Base-by-base conservation (phyloP, 2,797 vertebrate genomes). In the Artibeus lituratus region DNA sequence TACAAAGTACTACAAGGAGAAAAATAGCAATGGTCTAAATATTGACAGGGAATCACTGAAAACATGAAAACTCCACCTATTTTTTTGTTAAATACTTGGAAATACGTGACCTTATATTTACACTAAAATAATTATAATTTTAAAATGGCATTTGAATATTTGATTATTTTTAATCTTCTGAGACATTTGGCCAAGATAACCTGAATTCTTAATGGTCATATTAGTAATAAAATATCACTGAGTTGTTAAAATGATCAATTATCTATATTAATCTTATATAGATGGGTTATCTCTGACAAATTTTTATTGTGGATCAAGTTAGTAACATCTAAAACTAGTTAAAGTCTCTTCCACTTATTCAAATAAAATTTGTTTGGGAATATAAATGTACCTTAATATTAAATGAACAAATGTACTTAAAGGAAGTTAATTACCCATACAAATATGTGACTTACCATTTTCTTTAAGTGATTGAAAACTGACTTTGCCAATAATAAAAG, bases 231-330 rank as follows among this genome's bases (percentile, higher is more conserved):
- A 80, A 10, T 90, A 55, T 44, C 73, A 49, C 7, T 32, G 5
- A 67, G 35, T n/a, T 92, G 7, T 91, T 86, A 59, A 95, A 70
- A 22, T 49, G 24, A 84, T 90, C n/a, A 86, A 35, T 91, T 94
- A 87, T 35, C 4, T 49, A 76, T 5, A 59, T 62, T 59, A 87
- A 53, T 72, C 15, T 74, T 90, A 59, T 16, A 32, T 1, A 47
- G 67, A 16, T 80, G 32, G 29, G 3, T 72, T 83, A 59, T 57
- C 2, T 70, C 12, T 42, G 32, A 76, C 44, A 86, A 59, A 73
- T 57, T 42, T 82, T 88, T 77, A 67, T 85, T 69, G 35, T 69
- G 35, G 14, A 69, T 65, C 29, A 89, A 12, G 22, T 6, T 55
- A 59, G 39, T 76, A 85, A 65, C 9, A 72, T 83, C 14, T 21